Evolutionary conservation across 2,113 vertebrate species (phyloP).

Genomic region (Hippocampus comes): DNA sequence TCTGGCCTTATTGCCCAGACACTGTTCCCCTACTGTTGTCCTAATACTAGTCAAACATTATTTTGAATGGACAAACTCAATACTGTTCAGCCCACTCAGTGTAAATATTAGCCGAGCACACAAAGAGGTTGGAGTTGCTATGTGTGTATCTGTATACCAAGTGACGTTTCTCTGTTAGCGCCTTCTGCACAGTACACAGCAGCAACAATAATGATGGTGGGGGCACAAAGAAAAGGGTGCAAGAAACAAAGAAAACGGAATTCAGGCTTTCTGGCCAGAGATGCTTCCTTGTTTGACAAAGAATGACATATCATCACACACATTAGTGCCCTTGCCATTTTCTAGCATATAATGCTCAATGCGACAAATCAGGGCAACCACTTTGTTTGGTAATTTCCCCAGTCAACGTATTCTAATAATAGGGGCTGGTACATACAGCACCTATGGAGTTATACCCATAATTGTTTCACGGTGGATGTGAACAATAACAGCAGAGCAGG

Average conservation of each 20-base stretch:
- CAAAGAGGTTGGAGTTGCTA: slow-evolving; percentile 80
- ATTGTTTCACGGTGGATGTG: no score
- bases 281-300: slow-evolving; percentile 64
- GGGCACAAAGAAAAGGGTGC: slow-evolving; percentile 37
- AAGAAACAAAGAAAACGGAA: slow-evolving; percentile 47
- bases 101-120: slow-evolving; percentile 96
- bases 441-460: no score
- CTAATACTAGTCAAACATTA: slow-evolving; percentile 83
- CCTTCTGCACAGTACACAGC: slow-evolving; percentile 51
- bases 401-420: no score
- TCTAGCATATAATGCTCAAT: slow-evolving; percentile 27
- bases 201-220: slow-evolving; percentile 61
- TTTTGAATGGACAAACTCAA: slow-evolving; percentile 82
- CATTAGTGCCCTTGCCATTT: slow-evolving; percentile 27
- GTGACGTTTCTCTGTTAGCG: slow-evolving; percentile 69
- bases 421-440: no score
- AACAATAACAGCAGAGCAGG: no score
- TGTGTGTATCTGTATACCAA: slow-evolving; percentile 81
- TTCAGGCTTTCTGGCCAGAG: slow-evolving; percentile 41
- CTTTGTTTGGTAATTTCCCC: background rate
- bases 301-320: slow-evolving; percentile 48
- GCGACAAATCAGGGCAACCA: slow-evolving; percentile 20
- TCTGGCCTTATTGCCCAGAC: slow-evolving; percentile 57
- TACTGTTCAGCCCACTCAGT: slow-evolving; percentile 77
- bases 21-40: slow-evolving; percentile 76